phyloP scores from a whole-genome alignment of 1,140 invertebrate genomes.

The Melanaphis sacchari region DNA sequence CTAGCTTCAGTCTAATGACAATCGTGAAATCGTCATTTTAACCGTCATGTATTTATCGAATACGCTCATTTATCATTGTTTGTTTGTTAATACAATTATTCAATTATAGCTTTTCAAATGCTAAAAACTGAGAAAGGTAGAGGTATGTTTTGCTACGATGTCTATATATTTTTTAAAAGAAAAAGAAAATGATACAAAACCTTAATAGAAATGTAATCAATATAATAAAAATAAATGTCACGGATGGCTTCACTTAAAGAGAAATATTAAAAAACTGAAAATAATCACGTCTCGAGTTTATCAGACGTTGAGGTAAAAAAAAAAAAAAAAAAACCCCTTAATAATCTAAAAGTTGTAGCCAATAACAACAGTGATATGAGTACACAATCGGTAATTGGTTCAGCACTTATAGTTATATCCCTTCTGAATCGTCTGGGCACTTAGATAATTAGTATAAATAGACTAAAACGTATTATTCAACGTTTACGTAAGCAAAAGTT shows the following conservation, averaged over 20 bases:
- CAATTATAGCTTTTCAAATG: too few species aligned
- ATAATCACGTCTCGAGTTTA: background rate
- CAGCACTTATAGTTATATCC: background rate
- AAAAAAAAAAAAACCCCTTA: conserved; percentile 12
- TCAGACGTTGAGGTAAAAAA: background rate
- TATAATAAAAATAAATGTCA: conserved; percentile 18
- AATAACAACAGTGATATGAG: background rate
- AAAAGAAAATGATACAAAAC: background rate
- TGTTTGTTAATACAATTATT: too few species aligned
- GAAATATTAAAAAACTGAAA: conserved; percentile 17
- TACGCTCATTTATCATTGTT: too few species aligned
- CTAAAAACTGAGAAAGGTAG: too few species aligned
- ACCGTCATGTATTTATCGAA: too few species aligned
- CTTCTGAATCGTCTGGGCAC: background rate
- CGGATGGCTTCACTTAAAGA: background rate
- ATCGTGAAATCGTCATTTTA: too few species aligned
- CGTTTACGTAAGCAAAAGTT: background rate
- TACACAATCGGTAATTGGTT: background rate
- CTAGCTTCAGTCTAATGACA: too few species aligned
- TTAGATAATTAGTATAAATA: background rate
- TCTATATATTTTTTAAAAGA: background rate
- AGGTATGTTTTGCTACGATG: too few species aligned
- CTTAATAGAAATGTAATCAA: background rate
- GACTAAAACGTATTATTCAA: background rate
- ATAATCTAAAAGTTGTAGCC: background rate